Base-by-base conservation (phyloP, 2,888 invertebrate genomes). In the Aporophyla lueneburgensis region DNA sequence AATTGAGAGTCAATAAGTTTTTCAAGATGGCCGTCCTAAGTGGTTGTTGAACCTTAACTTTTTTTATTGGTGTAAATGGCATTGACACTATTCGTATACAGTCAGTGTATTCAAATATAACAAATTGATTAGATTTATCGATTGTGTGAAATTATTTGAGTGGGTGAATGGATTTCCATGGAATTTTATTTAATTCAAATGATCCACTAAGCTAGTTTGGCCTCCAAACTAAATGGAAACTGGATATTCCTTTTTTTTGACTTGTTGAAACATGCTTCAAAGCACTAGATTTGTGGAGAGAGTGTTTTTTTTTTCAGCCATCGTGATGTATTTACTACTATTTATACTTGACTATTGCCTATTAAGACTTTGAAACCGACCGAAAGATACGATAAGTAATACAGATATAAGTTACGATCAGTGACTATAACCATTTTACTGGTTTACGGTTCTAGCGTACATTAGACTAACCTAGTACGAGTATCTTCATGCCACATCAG, bases 61-160 rank as follows among this genome's bases (percentile, higher is more conserved):
- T 75, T 69, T 84, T 80, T 74, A 73, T 73, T 79, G n/a, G 68
- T 62, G 10, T 12, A 70, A 78, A 78, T 81, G 81, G 24, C 76
- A 76, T 66, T 80, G 71, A 51, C 68, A 77, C 43, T 27, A 46
- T 10, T 72, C 21, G 63, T 56, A 74, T 83, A 69, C 43, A 79
- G 78, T 68, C 74, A 80, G 71, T 67, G 54, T 68, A 74, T 62
- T 86, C 65, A 56, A 70, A 76, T 78, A 78, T 61, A 83, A 76
- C 5, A 74, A 77, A 86, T 83, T 68, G 53, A 76, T 73, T 76
- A 49, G 43, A 49, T 24, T 66, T n/a, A 33, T 56, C 19, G 46
- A 66, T 46, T 69, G 27, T 21, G n/a, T 58, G 7, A 14, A 61
- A 62, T 59, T 51, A 56, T 53, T 53, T 24, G 19, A 40, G 10